Evolutionary conservation across 2,113 vertebrate species (phyloP).

Genomic region (Tor tambroides): DNA sequence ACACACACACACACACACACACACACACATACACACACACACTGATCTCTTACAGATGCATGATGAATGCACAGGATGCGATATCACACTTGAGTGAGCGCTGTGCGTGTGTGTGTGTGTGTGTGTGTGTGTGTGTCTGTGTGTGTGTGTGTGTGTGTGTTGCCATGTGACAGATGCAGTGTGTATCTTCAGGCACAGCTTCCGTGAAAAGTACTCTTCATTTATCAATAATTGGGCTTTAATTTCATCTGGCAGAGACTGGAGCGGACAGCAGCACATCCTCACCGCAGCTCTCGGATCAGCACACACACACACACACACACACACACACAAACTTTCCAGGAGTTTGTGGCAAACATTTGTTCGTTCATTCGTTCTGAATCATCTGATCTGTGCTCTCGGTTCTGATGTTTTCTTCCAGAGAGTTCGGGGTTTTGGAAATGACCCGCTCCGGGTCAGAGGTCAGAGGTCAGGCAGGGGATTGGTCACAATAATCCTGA

Average conservation of each 20-base stretch:
- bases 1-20: conserved; percentile 33
- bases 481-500: neutral
- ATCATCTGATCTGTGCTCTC: neutral
- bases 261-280: conserved; percentile 77
- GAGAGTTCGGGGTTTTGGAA: neutral
- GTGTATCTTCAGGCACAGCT: conserved; percentile 85
- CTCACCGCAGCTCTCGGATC: conserved; percentile 51
- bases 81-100: conserved; percentile 84
- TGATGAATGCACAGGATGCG: conserved; percentile 86
- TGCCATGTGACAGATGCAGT: conserved; percentile 81
- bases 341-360: neutral
- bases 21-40: conserved; percentile 62
- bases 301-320: conserved; percentile 26
- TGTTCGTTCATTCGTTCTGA: neutral
- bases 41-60: conserved; percentile 81
- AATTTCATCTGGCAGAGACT: conserved; percentile 88
- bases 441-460: neutral
- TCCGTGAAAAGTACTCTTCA: conserved; percentile 89
- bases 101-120: neutral
- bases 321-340: neutral
- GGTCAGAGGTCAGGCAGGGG: conserved; percentile 1
- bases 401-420: neutral
- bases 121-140: conserved; percentile 19
- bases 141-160: conserved; percentile 39
- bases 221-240: conserved; percentile 94